These are phyloP conservation scores for Puma concolor DNA, from an alignment of 2,113 vertebrate species.

Conservation along the genomic window DNA sequence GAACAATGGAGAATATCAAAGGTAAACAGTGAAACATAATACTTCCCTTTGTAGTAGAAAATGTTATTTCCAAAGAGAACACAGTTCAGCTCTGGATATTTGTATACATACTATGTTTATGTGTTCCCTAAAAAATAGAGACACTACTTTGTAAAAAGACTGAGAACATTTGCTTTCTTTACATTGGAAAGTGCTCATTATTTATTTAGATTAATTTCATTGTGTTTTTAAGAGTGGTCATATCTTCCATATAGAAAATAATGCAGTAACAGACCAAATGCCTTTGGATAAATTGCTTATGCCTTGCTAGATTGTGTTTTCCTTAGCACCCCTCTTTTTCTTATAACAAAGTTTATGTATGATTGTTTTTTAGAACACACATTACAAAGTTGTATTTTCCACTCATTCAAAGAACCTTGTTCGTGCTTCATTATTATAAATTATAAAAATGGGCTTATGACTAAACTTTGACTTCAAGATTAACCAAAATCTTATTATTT, in stretches of 20 bases:
- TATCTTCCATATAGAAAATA: background rate
- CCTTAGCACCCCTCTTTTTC: background rate
- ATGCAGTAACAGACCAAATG: background rate
- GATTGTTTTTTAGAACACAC: background rate
- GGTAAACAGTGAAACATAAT: conserved; percentile 82
- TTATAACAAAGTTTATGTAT: background rate
- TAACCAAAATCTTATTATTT: background rate
- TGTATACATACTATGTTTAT: background rate
- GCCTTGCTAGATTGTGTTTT: background rate
- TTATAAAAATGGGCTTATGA: background rate
- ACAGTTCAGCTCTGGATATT: background rate
- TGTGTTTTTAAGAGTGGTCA: background rate
- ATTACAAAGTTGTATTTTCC: background rate
- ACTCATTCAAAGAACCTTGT: background rate
- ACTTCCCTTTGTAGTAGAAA: background rate
- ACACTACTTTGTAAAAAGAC: background rate
- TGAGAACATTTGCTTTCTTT: background rate
- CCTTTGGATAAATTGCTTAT: background rate
- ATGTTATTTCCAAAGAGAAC: background rate
- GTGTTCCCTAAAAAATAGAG: background rate
- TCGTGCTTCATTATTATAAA: background rate
- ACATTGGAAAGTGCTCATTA: background rate
- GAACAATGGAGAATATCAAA: conserved; percentile 85
- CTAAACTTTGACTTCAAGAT: background rate
- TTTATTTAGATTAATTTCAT: background rate